A percentile compares a stretch with the other conserved stretches of the same genome.
phyloP scores from a whole-genome alignment of 2,113 vertebrate genomes.

The Phyllostomus hastatus region DNA sequence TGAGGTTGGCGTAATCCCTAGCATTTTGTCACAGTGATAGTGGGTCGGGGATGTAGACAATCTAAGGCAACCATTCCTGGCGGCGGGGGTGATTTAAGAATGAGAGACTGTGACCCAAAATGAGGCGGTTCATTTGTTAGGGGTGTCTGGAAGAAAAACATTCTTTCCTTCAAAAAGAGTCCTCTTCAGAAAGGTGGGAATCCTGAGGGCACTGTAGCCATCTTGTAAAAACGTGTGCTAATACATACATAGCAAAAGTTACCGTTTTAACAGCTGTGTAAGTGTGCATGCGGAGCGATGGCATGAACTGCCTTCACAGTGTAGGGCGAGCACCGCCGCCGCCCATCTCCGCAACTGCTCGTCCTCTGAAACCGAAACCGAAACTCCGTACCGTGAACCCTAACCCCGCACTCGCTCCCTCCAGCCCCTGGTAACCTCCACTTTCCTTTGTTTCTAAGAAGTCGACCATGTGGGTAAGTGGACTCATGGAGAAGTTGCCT shows the following conservation, averaged over 20 bases:
- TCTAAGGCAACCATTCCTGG: neutral
- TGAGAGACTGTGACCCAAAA: neutral
- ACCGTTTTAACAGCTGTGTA: neutral
- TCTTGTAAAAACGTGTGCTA: neutral
- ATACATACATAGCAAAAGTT: neutral
- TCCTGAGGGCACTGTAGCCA: neutral
- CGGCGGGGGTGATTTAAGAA: neutral
- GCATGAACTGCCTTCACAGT: neutral
- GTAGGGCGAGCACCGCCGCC: neutral
- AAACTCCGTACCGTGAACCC: neutral
- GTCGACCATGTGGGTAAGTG: neutral
- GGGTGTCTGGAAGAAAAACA: neutral
- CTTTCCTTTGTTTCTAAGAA: neutral
- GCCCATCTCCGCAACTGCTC: neutral
- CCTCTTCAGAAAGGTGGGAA: neutral
- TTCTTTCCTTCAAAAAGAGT: neutral
- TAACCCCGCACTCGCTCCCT: fast-evolving
- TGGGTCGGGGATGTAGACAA: neutral
- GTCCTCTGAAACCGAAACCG: neutral
- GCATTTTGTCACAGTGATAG: neutral
- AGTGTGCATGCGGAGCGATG: neutral
- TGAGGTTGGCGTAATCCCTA: neutral
- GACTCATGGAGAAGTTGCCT: no score
- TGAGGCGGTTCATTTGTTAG: neutral
- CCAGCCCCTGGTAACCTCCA: neutral